Percentiles rank a stretch among this genome's conserved stretches.
These are phyloP conservation scores for Hydractinia symbiolongicarpus DNA, from an alignment of 30 jellyfish, hydroid and myxozoan species.

Conservation along the genomic window DNA sequence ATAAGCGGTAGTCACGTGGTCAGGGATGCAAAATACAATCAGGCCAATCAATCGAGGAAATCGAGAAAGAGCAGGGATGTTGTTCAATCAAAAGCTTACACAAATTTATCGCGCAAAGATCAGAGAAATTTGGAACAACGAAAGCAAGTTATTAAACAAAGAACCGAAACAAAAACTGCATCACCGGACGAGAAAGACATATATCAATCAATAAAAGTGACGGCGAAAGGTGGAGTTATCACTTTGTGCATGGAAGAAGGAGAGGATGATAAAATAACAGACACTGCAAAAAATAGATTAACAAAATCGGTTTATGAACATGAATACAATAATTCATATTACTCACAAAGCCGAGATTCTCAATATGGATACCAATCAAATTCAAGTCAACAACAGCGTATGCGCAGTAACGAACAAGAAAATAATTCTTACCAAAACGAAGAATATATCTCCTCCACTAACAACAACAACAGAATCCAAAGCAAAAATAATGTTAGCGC, in stretches of 20 bases:
- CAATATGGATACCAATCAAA: background rate
- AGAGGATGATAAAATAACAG: slow-evolving; percentile 18
- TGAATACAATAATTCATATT: background rate
- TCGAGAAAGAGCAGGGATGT: background rate
- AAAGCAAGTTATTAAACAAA: background rate
- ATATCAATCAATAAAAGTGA: slow-evolving; percentile 52
- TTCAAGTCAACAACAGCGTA: background rate
- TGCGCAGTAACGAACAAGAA: background rate
- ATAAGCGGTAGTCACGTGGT: slow-evolving; percentile 4
- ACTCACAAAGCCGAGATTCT: background rate
- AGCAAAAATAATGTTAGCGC: background rate
- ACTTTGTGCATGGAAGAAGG: slow-evolving; percentile 58
- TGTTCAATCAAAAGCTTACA: slow-evolving; percentile 13
- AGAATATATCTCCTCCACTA: too few species aligned
- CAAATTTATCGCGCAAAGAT: background rate
- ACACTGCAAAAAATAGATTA: slow-evolving; percentile 2
- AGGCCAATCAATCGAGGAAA: background rate
- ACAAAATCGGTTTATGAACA: background rate
- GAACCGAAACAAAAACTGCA: background rate
- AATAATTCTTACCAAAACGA: background rate
- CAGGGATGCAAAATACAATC: background rate
- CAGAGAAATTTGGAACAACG: background rate
- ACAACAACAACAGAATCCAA: background rate
- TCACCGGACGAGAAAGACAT: background rate
- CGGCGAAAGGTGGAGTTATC: slow-evolving; percentile 57